Conservation (phyloP, 2,797 vertebrate species). For the Syndactyla subalaris region DNA sequence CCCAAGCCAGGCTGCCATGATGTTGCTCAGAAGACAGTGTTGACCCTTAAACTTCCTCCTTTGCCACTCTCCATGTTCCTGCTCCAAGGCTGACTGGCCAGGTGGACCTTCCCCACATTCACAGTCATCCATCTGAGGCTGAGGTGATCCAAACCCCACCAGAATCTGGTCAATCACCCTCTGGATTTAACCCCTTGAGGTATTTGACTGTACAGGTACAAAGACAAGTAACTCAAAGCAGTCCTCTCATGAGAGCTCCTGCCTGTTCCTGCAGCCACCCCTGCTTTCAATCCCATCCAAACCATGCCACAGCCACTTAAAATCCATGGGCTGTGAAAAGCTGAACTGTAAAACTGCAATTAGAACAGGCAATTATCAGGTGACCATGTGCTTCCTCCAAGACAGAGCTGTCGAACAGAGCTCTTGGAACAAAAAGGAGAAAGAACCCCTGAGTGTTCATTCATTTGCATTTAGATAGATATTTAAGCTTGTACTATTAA, state of each 20-base stretch:
- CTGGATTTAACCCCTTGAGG: neutral
- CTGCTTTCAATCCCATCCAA: neutral
- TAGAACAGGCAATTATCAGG: neutral
- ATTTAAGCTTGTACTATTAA: slow-evolving; percentile 78
- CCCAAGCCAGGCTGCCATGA: neutral
- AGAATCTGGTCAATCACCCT: neutral
- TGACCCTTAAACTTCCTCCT: neutral
- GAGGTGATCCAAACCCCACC: neutral
- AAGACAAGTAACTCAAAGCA: neutral
- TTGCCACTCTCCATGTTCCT: neutral
- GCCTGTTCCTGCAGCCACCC: neutral
- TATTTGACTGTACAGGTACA: neutral
- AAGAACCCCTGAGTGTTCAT: neutral
- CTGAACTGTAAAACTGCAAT: slow-evolving; percentile 5
- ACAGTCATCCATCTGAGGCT: neutral
- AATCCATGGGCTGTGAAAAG: neutral
- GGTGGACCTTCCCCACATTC: neutral
- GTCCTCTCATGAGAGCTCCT: neutral
- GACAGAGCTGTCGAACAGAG: neutral
- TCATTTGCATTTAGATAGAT: slow-evolving; percentile 82
- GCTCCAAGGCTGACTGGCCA: neutral
- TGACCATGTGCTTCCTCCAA: neutral
- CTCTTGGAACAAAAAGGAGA: neutral
- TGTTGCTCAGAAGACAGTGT: neutral
- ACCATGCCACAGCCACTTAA: neutral